Percentiles rank a stretch among this genome's conserved stretches.
These are phyloP conservation scores for Melanotaenia maccullochi DNA, from an alignment of 2,797 vertebrate genomes.

Conservation along the genomic window DNA sequence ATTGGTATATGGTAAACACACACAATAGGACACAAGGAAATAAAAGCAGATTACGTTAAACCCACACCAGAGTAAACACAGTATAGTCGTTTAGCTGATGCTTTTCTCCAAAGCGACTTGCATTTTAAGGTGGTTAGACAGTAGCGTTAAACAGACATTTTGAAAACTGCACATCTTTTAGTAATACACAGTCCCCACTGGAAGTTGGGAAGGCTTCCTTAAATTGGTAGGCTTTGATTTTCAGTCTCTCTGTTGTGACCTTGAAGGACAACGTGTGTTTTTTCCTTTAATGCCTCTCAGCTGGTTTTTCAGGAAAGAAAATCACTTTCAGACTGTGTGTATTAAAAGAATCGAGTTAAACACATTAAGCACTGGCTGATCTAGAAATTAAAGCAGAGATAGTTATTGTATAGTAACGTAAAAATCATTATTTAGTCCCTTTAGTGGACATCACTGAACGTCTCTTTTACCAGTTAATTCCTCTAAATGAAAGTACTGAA, in stretches of 20 bases:
- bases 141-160: conserved; percentile 13
- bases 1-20: conserved; percentile 6
- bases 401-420: too few species aligned
- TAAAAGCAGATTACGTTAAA: conserved; percentile 17
- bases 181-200: conserved; percentile 8
- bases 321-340: background rate
- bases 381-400: background rate
- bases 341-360: conserved; percentile 7
- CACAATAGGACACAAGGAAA: conserved; percentile 18
- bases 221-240: conserved; percentile 44
- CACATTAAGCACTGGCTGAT: background rate
- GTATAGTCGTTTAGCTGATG: background rate
- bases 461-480: background rate
- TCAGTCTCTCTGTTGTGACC: conserved; percentile 43
- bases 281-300: conserved; percentile 10
- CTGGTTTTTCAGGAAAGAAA: background rate
- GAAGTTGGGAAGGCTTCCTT: background rate
- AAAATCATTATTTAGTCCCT: background rate
- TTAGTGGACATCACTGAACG: too few species aligned
- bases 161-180: conserved; percentile 21
- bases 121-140: background rate
- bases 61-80: background rate
- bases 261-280: conserved; percentile 14
- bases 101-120: too few species aligned
- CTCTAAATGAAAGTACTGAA: background rate